phyloP scores from a whole-genome alignment of 1,140 invertebrate species.

The Epicauta chinensis region DNA sequence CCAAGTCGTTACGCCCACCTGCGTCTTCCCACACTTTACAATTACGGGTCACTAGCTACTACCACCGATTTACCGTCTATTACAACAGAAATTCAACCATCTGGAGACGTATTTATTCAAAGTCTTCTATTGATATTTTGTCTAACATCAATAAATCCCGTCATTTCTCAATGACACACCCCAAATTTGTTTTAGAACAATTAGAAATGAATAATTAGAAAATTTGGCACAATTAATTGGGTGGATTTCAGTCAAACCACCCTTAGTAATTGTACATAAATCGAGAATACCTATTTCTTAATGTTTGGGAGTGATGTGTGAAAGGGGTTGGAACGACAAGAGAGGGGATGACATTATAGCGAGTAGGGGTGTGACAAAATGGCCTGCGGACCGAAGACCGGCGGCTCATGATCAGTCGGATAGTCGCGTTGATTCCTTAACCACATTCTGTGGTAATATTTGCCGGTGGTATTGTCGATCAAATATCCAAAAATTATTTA shows the following conservation, averaged over 20 bases:
- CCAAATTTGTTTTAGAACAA: too few relatives aligned
- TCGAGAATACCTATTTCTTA: too few relatives aligned
- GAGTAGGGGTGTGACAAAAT: slow-evolving; percentile 43
- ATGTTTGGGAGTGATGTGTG: not conserved
- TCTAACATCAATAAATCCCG: too few relatives aligned
- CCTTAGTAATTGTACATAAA: too few relatives aligned
- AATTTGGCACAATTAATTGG: too few relatives aligned
- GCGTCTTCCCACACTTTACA: slow-evolving; percentile 39
- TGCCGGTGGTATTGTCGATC: not conserved
- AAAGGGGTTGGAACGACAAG: slow-evolving; percentile 18
- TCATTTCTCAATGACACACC: too few relatives aligned
- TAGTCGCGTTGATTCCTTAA: slow-evolving; percentile 32
- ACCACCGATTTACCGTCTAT: slow-evolving; percentile 29
- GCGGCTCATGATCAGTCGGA: slow-evolving; percentile 35
- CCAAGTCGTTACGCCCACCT: slow-evolving; percentile 36
- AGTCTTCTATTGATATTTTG: too few relatives aligned
- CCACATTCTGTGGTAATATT: slow-evolving; percentile 8
- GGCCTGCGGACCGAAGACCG: slow-evolving; percentile 40
- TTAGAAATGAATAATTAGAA: too few relatives aligned
- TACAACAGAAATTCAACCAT: slow-evolving; percentile 8
- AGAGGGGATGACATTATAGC: slow-evolving; percentile 38
- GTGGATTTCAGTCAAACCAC: too few relatives aligned
- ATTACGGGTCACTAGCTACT: slow-evolving; percentile 34
- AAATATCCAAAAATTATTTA: not conserved
- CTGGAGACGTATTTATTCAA: not conserved